Conservation (phyloP, 2,113 vertebrate species). For the Sorex fumeus region DNA sequence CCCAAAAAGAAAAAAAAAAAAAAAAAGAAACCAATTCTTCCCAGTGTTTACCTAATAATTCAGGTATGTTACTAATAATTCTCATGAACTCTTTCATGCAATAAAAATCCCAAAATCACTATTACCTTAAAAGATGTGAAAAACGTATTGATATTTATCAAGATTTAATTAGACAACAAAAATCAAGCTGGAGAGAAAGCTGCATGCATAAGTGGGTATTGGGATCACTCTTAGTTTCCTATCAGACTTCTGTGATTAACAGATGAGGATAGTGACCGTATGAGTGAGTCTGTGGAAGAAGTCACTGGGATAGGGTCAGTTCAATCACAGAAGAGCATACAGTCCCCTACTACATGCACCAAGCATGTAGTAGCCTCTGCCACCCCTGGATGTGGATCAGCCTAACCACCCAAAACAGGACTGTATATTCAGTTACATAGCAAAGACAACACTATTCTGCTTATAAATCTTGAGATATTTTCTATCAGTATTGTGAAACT, state of each 20-base stretch:
- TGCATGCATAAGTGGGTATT: too few species aligned
- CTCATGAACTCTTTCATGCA: not conserved
- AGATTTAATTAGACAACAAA: conserved; percentile 38
- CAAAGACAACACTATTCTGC: conserved; percentile 28
- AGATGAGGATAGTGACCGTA: too few species aligned
- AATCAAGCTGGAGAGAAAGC: not conserved
- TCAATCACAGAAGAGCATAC: too few species aligned
- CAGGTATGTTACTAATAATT: not conserved
- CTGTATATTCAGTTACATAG: not conserved
- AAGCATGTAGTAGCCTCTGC: too few species aligned
- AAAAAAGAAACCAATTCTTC: conserved; percentile 16
- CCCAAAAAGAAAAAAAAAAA: too few species aligned
- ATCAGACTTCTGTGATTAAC: too few species aligned
- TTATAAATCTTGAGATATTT: conserved; percentile 16
- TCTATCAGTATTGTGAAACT: conserved; percentile 28
- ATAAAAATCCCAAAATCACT: not conserved
- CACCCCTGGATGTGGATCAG: too few species aligned
- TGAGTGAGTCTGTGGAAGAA: too few species aligned
- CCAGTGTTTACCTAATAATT: not conserved
- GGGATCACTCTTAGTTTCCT: too few species aligned
- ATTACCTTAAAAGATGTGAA: not conserved
- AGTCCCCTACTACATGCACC: too few species aligned
- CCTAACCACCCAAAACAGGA: too few species aligned
- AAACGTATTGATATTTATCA: conserved; percentile 28
- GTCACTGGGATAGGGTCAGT: too few species aligned